Base-by-base conservation (phyloP, 2,113 vertebrate genomes). In the Paramisgurnus dabryanus region DNA sequence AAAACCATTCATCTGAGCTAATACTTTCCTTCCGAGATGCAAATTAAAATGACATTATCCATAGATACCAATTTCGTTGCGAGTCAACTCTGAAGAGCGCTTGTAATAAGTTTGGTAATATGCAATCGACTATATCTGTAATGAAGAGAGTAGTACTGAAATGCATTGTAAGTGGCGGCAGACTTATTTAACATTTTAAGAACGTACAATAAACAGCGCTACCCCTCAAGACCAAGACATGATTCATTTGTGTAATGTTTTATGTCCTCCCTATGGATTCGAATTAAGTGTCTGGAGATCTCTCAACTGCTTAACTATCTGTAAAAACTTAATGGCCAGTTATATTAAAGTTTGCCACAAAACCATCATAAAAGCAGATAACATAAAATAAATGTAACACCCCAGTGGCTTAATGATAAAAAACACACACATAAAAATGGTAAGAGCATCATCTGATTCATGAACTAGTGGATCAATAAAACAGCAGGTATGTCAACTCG, bases 311-410 rank as follows among this genome's bases (percentile, higher is more conserved):
- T 64, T 34, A 64, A 18, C 18, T 47, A 58, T 18, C 22, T 8
- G 27, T 64, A 75, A 75, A 75, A 61, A 61, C 57, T 15, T 61
- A 9, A 76, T 49, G 60, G 60, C 41, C 73, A n/a, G 34, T 41
- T 49, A 50, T 12, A 49, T 12, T 12, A 45, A n/a, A 3, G 15
- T 53, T 3, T 75, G 60, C 70, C 65, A 69, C 39, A 75, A n/a
- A 74, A 82, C 49, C 73, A 82, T 39, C 63, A 12, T 53, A 77
- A 66, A 82, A 60, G 79, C 81, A 77, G 7, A 13, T 45, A 27
- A 81, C 60, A 58, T 64, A 17, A 72, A 65, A 85, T 64, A 0
- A 67, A 80, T 70, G 74, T 53, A 66, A 66, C 27, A 66, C 74
- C 53, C 63, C 60, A 65, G 71, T 63, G 73, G 5, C 3, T 18